Evolutionary conservation across 2,113 vertebrate species (phyloP), one percentile per base, ranked within the genome.

Genomic region (Ceyx melanurus): DNA sequence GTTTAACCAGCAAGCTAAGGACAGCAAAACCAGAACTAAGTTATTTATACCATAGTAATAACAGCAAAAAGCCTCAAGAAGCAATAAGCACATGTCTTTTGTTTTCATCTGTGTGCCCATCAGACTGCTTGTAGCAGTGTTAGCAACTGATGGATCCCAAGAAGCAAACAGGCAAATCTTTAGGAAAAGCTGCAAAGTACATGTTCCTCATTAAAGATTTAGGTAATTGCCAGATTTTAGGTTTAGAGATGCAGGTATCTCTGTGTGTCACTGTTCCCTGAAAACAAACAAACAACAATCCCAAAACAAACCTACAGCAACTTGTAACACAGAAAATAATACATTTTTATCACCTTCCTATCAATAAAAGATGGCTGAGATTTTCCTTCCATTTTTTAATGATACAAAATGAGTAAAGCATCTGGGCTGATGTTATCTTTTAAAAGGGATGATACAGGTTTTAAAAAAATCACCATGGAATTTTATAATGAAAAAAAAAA

Each of bases 201-300:
- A 80, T n/a, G 57, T 14, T 62, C 19, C 29, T 85, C 46, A 77
- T 77, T 88, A 77, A 89, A 89, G 66, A 82, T 84, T 83, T 57
- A 85, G 26, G 25, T 65, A 88, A 15, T 62, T 62, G 79, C 45
- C 58, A 79, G 80, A 92, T 71, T 76, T 88, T 68, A 25, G 11
- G 33, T 50, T 87, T 86, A 90, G 67, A 86, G 50, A 88, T 68
- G 87, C 50, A 91, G 68, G 19, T 28, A 42, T 37, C 93, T 95
- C 75, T 85, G 71, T 37, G 37, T 37, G 10, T 37, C 18, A 77
- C 16, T 64, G 61, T 31, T 88, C 62, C 31, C 78, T n/a, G 13
- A 35, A 45, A 13, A 60, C 28, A 43, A 56, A 15, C 19, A 62
- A 56, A 2, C 23, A 23, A 68, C 46, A 56, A 67, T 43, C 26